Conservation (phyloP, 2,888 invertebrate genomes). For the Rhabditoides inermis region DNA sequence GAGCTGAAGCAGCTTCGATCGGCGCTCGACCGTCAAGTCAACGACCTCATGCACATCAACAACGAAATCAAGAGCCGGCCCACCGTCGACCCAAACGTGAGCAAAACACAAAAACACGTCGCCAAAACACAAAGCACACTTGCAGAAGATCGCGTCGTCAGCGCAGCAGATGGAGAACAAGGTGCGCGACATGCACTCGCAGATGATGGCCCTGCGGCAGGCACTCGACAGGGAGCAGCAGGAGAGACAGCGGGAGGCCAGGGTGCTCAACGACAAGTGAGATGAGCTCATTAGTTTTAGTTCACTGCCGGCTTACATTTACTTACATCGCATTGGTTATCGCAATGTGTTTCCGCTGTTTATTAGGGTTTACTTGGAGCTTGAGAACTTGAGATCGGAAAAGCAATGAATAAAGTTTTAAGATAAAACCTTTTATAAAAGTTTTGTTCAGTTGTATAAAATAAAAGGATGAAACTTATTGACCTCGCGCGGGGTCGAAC, state of each 20-base stretch:
- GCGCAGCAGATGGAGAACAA: slow-evolving; percentile 39
- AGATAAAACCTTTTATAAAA: too few species aligned
- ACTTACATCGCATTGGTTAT: too few species aligned
- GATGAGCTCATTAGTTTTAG: background rate
- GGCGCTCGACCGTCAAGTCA: slow-evolving; percentile 23
- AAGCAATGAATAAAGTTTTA: background rate
- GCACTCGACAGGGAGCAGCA: slow-evolving; percentile 32
- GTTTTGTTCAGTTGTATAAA: too few species aligned
- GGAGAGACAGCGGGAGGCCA: slow-evolving; percentile 37
- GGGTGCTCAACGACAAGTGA: slow-evolving; percentile 29
- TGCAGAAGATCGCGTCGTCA: slow-evolving; percentile 38
- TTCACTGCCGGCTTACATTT: background rate
- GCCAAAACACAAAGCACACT: background rate
- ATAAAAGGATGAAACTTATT: too few species aligned
- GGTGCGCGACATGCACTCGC: slow-evolving; percentile 43
- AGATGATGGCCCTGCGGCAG: slow-evolving; percentile 39
- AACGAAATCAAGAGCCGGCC: slow-evolving; percentile 34
- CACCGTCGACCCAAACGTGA: slow-evolving; percentile 38
- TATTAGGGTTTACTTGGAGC: too few species aligned
- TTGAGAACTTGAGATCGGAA: background rate
- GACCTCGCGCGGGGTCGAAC: too few species aligned
- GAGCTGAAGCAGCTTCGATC: too few species aligned
- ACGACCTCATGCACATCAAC: slow-evolving; percentile 25
- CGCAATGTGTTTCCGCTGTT: too few species aligned
- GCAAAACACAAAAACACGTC: background rate